phyloP scores from a whole-genome alignment of 2,113 vertebrate genomes.

The Edolisoma coerulescens region DNA sequence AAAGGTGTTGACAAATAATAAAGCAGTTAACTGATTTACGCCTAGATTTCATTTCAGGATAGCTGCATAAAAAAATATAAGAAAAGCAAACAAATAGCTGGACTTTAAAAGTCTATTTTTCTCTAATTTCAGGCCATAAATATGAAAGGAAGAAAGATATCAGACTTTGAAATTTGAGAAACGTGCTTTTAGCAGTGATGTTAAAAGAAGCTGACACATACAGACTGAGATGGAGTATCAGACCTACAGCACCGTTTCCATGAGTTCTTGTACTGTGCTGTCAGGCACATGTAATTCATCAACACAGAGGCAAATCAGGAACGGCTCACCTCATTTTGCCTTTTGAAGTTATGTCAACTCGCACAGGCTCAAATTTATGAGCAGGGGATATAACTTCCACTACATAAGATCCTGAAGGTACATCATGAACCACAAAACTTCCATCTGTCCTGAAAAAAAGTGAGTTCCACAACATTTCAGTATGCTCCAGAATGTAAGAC shows the following conservation, averaged over 20 bases:
- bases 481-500: background rate
- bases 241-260: background rate
- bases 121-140: background rate
- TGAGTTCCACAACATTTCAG: background rate
- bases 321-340: constrained; percentile 94
- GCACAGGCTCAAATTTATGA: constrained; percentile 89
- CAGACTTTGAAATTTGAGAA: background rate
- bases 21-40: background rate
- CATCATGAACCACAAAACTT: constrained; percentile 94
- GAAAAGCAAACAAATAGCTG: background rate
- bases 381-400: constrained; percentile 90
- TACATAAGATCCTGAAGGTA: constrained; percentile 95
- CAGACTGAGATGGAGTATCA: background rate
- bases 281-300: background rate
- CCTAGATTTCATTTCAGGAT: background rate
- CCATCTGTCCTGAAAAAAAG: constrained; percentile 87
- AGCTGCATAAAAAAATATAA: background rate
- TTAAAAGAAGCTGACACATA: background rate
- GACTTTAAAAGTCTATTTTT: background rate
- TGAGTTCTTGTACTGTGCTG: background rate
- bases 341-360: constrained; percentile 98
- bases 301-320: background rate
- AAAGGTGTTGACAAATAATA: background rate
- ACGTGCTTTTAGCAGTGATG: background rate
- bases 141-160: background rate